Evolutionary conservation across 2,797 vertebrate species (phyloP).

Genomic region (Enteromius anoplus): DNA sequence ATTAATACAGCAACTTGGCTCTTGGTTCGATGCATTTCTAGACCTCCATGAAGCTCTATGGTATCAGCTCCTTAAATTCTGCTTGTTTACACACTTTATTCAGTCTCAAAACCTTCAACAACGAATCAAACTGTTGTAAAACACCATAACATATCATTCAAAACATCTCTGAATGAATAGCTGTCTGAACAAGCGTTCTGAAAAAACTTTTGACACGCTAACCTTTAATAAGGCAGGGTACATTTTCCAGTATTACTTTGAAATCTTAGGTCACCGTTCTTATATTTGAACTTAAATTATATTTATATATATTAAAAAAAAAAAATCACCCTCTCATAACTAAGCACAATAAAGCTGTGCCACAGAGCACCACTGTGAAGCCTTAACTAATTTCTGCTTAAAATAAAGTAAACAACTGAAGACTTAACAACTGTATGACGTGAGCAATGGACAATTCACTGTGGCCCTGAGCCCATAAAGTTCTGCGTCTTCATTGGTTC

Average conservation of each 20-base stretch:
- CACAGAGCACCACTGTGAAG: slow-evolving; percentile 42
- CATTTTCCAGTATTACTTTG: slow-evolving; percentile 47
- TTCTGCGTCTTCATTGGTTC: slow-evolving; percentile 75
- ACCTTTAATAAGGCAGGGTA: slow-evolving; percentile 51
- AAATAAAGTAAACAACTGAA: slow-evolving; percentile 46
- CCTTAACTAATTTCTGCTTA: slow-evolving; percentile 35
- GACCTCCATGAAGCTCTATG: slow-evolving; percentile 67
- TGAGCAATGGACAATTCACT: slow-evolving; percentile 64
- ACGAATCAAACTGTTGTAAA: neutral
- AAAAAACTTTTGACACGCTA: slow-evolving; percentile 30
- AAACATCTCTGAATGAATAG: slow-evolving; percentile 1
- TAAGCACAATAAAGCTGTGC: slow-evolving; percentile 34
- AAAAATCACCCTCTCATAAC: slow-evolving; percentile 24
- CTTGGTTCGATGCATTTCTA: slow-evolving; percentile 71
- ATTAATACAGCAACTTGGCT: slow-evolving; percentile 71
- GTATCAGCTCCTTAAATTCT: slow-evolving; percentile 63
- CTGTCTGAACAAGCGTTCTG: slow-evolving; percentile 32
- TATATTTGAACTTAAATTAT: slow-evolving; percentile 63
- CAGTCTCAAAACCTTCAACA: slow-evolving; percentile 14
- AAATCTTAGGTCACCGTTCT: slow-evolving; percentile 59
- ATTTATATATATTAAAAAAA: slow-evolving; percentile 29
- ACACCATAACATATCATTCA: neutral
- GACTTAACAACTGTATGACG: slow-evolving; percentile 31
- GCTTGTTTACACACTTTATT: neutral
- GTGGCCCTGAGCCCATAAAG: slow-evolving; percentile 63